Evolutionary conservation across 2,888 invertebrate genomes (phyloP).

Genomic region (Dione juno): DNA sequence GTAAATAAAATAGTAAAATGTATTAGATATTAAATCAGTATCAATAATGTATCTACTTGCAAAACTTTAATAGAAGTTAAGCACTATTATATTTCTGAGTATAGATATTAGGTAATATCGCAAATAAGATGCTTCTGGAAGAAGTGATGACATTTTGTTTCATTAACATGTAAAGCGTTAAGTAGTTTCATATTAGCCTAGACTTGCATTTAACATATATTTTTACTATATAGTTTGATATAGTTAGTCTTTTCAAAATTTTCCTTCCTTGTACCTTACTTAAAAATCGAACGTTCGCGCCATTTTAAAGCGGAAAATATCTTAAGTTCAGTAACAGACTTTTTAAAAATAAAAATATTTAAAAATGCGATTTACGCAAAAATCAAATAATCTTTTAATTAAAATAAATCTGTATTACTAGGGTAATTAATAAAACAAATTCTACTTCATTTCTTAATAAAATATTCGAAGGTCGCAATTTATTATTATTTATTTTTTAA

Average conservation of each 20-base stretch:
- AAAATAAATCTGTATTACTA: constrained; percentile 5
- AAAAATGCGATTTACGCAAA: constrained; percentile 1
- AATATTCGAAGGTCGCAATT: constrained; percentile 7
- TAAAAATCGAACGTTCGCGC: background rate
- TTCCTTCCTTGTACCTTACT: too few species aligned
- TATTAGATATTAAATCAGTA: too few species aligned
- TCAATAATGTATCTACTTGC: too few species aligned
- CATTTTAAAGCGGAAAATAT: background rate
- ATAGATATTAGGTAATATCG: too few species aligned
- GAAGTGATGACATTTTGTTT: too few species aligned
- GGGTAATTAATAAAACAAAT: constrained; percentile 1
- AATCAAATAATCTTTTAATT: constrained; percentile 5
- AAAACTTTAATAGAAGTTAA: too few species aligned
- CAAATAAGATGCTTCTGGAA: too few species aligned
- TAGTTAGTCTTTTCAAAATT: background rate
- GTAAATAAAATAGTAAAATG: too few species aligned
- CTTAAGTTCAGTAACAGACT: background rate
- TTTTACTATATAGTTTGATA: background rate
- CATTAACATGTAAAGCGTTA: background rate
- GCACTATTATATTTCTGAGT: too few species aligned
- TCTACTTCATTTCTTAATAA: background rate
- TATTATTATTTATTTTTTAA: background rate
- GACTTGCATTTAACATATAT: too few species aligned
- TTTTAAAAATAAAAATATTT: constrained; percentile 6
- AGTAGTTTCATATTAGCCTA: too few species aligned